Base-by-base conservation (phyloP, 2,797 vertebrate genomes). In the Brotogeris chrysoptera region DNA sequence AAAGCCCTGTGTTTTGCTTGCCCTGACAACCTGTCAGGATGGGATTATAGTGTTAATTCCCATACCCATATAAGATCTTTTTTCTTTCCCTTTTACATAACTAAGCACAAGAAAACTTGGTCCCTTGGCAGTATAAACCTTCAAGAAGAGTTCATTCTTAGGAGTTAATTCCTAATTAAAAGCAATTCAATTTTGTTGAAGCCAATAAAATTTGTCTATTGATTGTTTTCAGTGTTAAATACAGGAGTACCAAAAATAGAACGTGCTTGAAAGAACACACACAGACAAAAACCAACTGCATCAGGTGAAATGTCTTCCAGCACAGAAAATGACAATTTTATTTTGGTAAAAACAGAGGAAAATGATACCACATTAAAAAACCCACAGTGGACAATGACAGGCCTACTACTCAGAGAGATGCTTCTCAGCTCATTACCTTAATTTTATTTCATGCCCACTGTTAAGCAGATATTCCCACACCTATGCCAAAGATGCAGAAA, bases 1-100 rank as follows among this genome's bases (percentile, higher is more conserved):
- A 96, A 93, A 93, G 69, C 46, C 39, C 47, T 66, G 16, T 63
- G 38, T 71, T 94, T 79, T 52, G 20, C 88, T 64, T 94, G 30
- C 66, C 59, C 47, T 94, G 85, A 96, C 76, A 96, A 83, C 91
- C 88, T 85, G 70, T 83, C 81, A 95, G 66, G 83, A 65, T 12
- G 71, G 81, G 83, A 95, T 94, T 93, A 59, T 24, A 88, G 43
- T 72, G 70, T 61, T 95, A 93, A 94, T 95, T 95, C 76, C 64
- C 71, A 47, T 71, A 59, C 52, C 43, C 76, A 21, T 34, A 88
- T 2, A 71, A 49, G 46, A 86, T 21, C 11, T 52, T 53, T 90
- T 43, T 81, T 86, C 50, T n/a, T 89, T 76, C 70, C 84, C 43
- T 80, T 87, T 88, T 17, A n/a, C 61, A 72, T 90, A 96, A 78